Conservation (phyloP, 2,797 vertebrate genomes). For the Myotis daubentonii region DNA sequence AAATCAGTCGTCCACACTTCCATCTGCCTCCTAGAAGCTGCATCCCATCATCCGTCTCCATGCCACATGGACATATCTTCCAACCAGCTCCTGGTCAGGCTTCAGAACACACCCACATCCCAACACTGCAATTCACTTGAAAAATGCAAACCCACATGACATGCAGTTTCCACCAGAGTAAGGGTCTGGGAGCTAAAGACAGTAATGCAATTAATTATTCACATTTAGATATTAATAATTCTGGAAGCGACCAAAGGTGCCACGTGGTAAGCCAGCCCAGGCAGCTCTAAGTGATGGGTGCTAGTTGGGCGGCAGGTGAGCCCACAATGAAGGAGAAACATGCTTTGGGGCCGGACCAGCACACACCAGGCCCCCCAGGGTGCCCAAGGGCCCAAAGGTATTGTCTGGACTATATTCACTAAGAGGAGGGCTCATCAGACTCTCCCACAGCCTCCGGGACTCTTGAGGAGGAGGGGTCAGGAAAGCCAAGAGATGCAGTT, state of each 20-base stretch:
- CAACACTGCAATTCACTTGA: not conserved
- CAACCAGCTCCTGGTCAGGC: not conserved
- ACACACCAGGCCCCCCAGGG: not conserved
- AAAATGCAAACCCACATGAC: not conserved
- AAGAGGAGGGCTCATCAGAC: not conserved
- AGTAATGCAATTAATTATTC: slow-evolving; percentile 40
- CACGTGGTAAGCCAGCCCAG: slow-evolving; percentile 65
- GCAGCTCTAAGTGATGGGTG: slow-evolving; percentile 11
- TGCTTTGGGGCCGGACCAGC: not conserved
- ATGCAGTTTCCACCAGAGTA: not conserved
- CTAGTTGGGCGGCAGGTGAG: not conserved
- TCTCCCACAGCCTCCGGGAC: slow-evolving; percentile 1
- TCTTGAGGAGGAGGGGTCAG: not conserved
- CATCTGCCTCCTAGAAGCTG: not conserved
- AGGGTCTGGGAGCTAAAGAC: slow-evolving; percentile 39
- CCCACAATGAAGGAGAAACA: not conserved
- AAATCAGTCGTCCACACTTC: no score
- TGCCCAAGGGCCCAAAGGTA: not conserved
- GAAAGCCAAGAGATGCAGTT: slow-evolving; percentile 27
- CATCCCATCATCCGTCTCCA: accelerated
- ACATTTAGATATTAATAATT: not conserved
- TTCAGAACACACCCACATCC: not conserved
- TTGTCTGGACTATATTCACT: accelerated
- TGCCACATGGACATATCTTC: accelerated
- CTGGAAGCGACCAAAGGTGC: slow-evolving; percentile 63